A percentile compares a stretch with the other conserved stretches of the same genome.
Conservation (phyloP, 2,888 invertebrate genomes). For the Balanococcus diminutus region DNA sequence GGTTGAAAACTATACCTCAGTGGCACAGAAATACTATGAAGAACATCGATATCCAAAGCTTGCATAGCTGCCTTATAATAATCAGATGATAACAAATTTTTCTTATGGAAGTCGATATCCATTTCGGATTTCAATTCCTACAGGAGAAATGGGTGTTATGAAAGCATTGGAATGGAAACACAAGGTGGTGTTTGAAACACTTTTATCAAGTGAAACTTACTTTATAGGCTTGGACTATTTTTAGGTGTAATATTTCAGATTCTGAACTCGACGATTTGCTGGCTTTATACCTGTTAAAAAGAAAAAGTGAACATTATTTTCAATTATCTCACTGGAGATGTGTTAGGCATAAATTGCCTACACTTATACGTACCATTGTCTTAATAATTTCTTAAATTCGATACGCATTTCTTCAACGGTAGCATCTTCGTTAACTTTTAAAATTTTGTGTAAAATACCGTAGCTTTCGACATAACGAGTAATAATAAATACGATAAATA, state of each 20-base stretch:
- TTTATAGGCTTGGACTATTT: slow-evolving; percentile 50
- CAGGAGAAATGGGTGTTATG: not conserved
- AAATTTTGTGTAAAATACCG: slow-evolving; percentile 47
- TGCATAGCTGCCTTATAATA: slow-evolving; percentile 42
- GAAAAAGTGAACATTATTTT: no score
- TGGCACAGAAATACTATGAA: slow-evolving; percentile 50
- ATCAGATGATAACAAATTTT: slow-evolving; percentile 33
- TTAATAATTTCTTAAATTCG: slow-evolving; percentile 13
- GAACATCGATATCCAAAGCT: slow-evolving; percentile 33
- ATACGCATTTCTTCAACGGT: slow-evolving; percentile 38
- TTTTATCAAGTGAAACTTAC: not conserved
- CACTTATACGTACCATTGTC: slow-evolving; percentile 49
- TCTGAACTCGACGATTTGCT: slow-evolving; percentile 16
- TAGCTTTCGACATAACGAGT: slow-evolving; percentile 51
- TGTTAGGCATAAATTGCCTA: no score
- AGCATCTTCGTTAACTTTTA: slow-evolving; percentile 50
- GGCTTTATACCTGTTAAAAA: slow-evolving; percentile 42
- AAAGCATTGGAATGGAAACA: not conserved
- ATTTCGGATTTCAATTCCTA: slow-evolving; percentile 48
- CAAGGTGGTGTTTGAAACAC: not conserved
- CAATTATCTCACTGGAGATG: no score
- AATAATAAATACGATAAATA: slow-evolving; percentile 35
- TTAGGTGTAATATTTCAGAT: slow-evolving; percentile 45
- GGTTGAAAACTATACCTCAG: not conserved
- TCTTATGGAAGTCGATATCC: slow-evolving; percentile 44